Base-by-base conservation (phyloP, 2,113 vertebrate genomes). In the Tretioscincus oriximinensis region DNA sequence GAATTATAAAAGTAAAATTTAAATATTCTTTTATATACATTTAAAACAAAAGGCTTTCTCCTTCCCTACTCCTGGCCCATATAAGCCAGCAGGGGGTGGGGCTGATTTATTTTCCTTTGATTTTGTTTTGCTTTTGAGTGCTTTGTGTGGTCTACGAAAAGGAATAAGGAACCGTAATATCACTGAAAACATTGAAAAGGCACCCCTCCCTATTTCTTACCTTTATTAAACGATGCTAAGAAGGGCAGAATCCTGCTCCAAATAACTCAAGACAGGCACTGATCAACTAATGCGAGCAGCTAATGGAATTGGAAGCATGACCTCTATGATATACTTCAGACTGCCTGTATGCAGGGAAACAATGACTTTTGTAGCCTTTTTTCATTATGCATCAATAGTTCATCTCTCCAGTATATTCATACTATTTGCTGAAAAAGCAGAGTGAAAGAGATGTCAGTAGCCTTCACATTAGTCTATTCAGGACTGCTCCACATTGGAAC, bases 291-390 rank as follows among this genome's bases (percentile, higher is more conserved):
- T 76, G 47, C 49, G 51, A 75, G 75, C 49, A 68, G 45, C 31
- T 28, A 60, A 60, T 75, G 47, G 35, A 61, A 24, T 28, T 68
- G 51, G 72, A 81, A 35, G 64, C 64, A 58, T 68, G 51, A 68
- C 65, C 66, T 68, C 64, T 29, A 73, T 61, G 26, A 29, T 81
- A 69, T 81, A 68, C 75, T 81, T 60, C 72, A 75, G 64, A 11
- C 51, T 69, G 35, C 73, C n/a, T 45, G 35, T 31, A 47, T 16
- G 20, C 12, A 76, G 35, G 18, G 69, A 68, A 81, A 35, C 64
- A 45, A 65, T 65, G 51, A 68, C 66, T 75, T 47, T 75, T 60
- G 22, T 49, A 58, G 60, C 31, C 71, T 29, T 73, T 8, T 73
- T 81, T 81, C 49, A 64, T 24, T 65, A 73, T 72, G n/a, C 69